Evolutionary conservation across 2,113 vertebrate species (phyloP), one percentile per base, ranked within the genome.

Genomic region (Panthera tigris): DNA sequence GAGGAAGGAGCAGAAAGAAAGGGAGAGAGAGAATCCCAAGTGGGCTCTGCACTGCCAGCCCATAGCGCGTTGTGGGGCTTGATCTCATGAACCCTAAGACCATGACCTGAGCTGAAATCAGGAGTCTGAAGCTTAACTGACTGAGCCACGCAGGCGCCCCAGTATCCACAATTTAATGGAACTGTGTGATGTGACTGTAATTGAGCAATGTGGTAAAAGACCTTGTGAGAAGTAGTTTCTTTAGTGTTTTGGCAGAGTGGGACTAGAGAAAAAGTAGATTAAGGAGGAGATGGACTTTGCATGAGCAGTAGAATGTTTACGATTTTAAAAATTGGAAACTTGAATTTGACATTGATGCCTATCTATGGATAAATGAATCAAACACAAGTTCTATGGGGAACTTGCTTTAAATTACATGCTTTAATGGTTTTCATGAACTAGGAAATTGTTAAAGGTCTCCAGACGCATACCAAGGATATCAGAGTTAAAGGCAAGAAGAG

Each of bases 311-410:
- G 15, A 92, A 73, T 88, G 27, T 81, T 80, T 87, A 33, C 9
- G 65, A 29, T 95, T 91, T 93, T 69, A 96, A 57, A 91, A 93
- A 74, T 36, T 78, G 16, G 31, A 81, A 94, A 93, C 31, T 39
- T 95, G 39, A 92, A 80, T 88, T 95, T 95, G 82, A 65, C 27
- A 80, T 0, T 63, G 25, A 50, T 19, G 65, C 45, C 27, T 55
- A 13, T 71, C 12, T 83, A 31, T 66, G 29, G 7, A 41, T 82
- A 65, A 92, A 18, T 39, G 41, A 73, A 73, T 52, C 6, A 2
- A 86, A 15, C 15, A 86, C 6, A 66, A 13, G 41, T 81, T 96
- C 57, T 82, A 27, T 52, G 5, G 68, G 68, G 41, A 39, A 78
- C 25, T 31, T 48, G 74, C 25, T 78, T 48, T 78, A 78, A 68